phyloP scores from a whole-genome alignment of 2,113 vertebrate species.

The Catharus minimus region DNA sequence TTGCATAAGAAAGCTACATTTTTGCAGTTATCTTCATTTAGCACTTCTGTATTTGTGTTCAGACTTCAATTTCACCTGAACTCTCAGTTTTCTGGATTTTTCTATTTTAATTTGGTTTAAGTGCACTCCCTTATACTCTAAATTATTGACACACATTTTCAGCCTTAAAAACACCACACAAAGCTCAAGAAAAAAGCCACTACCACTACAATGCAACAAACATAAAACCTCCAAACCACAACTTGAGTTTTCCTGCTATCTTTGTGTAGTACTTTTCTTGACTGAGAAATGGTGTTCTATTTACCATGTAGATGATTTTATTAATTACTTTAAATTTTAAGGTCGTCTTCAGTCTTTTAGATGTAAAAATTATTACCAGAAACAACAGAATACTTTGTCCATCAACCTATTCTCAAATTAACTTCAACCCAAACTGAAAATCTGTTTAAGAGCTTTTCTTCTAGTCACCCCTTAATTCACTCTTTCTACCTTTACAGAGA shows the following conservation, averaged over 20 bases:
- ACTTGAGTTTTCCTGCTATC: neutral
- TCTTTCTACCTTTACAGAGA: neutral
- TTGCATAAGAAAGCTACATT: neutral
- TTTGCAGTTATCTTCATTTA: neutral
- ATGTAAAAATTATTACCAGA: neutral
- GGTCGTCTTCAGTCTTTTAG: neutral
- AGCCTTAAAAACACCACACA: neutral
- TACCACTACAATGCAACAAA: neutral
- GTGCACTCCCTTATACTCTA: neutral
- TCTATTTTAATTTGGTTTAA: neutral
- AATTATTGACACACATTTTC: neutral
- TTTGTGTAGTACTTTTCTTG: neutral
- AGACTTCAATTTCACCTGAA: neutral
- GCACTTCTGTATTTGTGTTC: neutral
- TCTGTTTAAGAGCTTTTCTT: neutral
- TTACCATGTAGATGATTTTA: neutral
- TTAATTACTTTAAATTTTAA: neutral
- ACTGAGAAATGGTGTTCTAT: neutral
- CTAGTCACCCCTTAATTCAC: neutral
- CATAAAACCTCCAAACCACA: neutral
- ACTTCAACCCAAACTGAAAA: neutral
- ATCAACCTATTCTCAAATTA: neutral
- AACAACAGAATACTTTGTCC: neutral
- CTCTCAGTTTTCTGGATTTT: neutral
- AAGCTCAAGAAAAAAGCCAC: neutral